phyloP scores from a whole-genome alignment of 2,113 vertebrate species.

The Coregonus clupeaformis region DNA sequence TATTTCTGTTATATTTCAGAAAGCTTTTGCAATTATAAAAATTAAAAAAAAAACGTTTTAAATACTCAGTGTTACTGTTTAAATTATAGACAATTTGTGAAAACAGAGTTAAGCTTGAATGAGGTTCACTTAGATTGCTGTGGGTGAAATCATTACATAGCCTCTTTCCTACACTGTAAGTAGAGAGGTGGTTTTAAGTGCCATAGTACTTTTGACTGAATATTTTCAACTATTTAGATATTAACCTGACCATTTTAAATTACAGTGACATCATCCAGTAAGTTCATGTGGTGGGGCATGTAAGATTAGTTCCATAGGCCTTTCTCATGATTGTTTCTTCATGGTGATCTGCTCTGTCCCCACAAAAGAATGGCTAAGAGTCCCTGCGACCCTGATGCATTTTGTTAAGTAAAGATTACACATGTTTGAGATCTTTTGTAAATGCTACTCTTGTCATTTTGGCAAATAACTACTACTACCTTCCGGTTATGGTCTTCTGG shows the following conservation, averaged over 20 bases:
- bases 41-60: too few relatives aligned
- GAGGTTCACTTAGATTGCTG: constrained; percentile 43
- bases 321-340: constrained; percentile 10
- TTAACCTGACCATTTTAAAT: constrained; percentile 60
- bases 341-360: constrained; percentile 15
- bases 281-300: constrained; percentile 4
- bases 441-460: constrained; percentile 24
- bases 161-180: constrained; percentile 5
- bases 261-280: constrained; percentile 38
- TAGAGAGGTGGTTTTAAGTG: constrained; percentile 35
- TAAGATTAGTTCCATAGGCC: constrained; percentile 10
- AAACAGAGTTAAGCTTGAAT: constrained; percentile 42
- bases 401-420: neutral
- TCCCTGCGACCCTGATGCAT: neutral
- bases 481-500: constrained; percentile 44
- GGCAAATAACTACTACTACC: constrained; percentile 43
- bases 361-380: neutral
- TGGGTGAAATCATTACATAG: constrained; percentile 21
- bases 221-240: constrained; percentile 34
- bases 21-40: too few relatives aligned
- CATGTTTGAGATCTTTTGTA: neutral
- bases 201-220: constrained; percentile 42
- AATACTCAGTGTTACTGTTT: too few relatives aligned
- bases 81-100: constrained; percentile 42
- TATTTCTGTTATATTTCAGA: constrained; percentile 61